Conservation (phyloP, 2,888 invertebrate species). For the Pasiphila rectangulata region DNA sequence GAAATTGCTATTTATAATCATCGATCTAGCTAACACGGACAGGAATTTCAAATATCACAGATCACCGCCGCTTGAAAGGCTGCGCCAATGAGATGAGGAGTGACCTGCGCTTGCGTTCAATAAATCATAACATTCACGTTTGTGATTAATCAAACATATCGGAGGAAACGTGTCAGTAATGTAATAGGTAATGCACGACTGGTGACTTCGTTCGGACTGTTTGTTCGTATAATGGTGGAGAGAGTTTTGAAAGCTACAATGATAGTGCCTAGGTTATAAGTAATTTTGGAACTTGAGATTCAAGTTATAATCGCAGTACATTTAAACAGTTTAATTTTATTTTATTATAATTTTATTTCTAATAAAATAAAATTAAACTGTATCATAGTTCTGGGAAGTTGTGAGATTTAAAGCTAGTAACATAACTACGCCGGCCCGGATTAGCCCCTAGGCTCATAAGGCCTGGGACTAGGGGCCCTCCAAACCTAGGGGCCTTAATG, state of each 20-base stretch:
- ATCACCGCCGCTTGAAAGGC: conserved; percentile 29
- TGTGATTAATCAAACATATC: conserved; percentile 71
- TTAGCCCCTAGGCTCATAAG: too few species aligned
- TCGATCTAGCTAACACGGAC: conserved; percentile 28
- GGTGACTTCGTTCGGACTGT: conserved; percentile 3
- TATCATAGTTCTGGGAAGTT: too few species aligned
- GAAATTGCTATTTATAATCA: conserved; percentile 27
- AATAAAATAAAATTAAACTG: too few species aligned
- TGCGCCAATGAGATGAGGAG: conserved; percentile 42
- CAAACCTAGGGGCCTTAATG: too few species aligned
- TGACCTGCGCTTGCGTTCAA: conserved; percentile 46
- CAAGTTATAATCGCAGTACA: too few species aligned
- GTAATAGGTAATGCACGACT: conserved; percentile 35
- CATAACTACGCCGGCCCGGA: too few species aligned
- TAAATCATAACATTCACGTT: conserved; percentile 73
- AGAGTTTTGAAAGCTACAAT: neutral
- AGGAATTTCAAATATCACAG: conserved; percentile 24
- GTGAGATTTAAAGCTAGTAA: too few species aligned
- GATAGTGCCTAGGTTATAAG: too few species aligned
- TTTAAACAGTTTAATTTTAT: too few species aligned
- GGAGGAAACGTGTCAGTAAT: conserved; percentile 44
- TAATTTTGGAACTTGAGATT: too few species aligned
- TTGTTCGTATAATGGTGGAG: neutral
- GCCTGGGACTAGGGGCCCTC: too few species aligned
- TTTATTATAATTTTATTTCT: too few species aligned